A percentile compares a stretch with the other conserved stretches of the same genome.
Conservation (phyloP, 1,140 invertebrate genomes). For the Euglossa dilemma region DNA sequence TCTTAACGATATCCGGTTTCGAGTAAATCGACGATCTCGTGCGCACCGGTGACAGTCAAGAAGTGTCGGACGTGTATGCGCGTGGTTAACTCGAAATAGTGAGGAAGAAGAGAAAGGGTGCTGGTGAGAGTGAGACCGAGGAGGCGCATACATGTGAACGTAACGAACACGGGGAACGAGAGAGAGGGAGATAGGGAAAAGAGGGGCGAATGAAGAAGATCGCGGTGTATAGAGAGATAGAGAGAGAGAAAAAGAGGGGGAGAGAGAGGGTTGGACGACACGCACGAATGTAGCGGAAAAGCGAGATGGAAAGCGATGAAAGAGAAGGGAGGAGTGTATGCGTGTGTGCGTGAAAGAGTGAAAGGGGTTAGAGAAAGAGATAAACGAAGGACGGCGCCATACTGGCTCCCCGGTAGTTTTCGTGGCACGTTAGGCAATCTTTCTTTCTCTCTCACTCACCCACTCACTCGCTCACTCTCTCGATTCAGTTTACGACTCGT, state of each 20-base stretch:
- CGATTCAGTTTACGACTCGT: conserved; percentile 47
- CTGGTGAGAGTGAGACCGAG: conserved; percentile 2
- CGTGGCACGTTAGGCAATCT: conserved; percentile 44
- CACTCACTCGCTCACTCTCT: no score
- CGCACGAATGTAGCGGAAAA: not conserved
- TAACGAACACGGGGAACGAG: conserved; percentile 1
- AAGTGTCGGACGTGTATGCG: conserved; percentile 24
- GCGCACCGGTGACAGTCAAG: conserved; percentile 23
- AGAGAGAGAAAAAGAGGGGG: conserved; percentile 25
- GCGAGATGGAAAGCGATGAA: conserved; percentile 1
- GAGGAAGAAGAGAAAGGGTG: conserved; percentile 15
- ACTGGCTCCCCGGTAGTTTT: conserved; percentile 72
- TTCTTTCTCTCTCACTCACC: not conserved
- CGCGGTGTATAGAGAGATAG: conserved; percentile 21
- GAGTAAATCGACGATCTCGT: conserved; percentile 16
- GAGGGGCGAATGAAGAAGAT: conserved; percentile 8
- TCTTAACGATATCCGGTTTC: conserved; percentile 1
- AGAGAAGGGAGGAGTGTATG: conserved; percentile 2
- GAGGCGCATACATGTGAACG: not conserved
- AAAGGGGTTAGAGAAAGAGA: conserved; percentile 58
- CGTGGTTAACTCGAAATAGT: conserved; percentile 35
- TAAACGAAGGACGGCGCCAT: conserved; percentile 71
- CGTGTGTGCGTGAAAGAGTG: conserved; percentile 60
- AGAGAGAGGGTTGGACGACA: not conserved
- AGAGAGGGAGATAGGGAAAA: not conserved